A percentile compares a stretch with the other conserved stretches of the same genome.
Conservation (phyloP, 1,140 invertebrate species). For the Drosophila pachea region DNA sequence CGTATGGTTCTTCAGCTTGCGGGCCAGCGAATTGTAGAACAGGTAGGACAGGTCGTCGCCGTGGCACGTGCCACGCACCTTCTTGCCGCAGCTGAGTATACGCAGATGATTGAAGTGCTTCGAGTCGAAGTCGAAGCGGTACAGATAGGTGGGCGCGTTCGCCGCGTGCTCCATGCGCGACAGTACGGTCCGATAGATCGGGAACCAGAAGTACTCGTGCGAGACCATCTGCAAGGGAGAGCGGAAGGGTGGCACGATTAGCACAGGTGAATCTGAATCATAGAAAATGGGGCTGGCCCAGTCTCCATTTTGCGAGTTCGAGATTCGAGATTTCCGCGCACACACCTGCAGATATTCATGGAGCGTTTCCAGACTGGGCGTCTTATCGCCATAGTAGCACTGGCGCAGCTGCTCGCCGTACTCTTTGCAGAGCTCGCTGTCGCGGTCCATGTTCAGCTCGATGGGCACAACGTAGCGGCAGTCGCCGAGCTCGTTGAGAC, state of each 20-base stretch:
- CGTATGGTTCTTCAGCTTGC: slow-evolving; percentile 76
- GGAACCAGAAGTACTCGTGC: slow-evolving; percentile 79
- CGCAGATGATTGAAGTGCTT: slow-evolving; percentile 75
- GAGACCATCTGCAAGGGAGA: slow-evolving; percentile 66
- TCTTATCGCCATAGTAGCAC: slow-evolving; percentile 71
- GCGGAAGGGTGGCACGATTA: slow-evolving; percentile 9
- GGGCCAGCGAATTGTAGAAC: slow-evolving; percentile 80
- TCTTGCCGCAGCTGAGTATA: slow-evolving; percentile 78
- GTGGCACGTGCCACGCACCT: slow-evolving; percentile 80
- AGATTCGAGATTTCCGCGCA: too few relatives aligned
- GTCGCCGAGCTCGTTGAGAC: slow-evolving; percentile 71
- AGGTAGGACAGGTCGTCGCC: slow-evolving; percentile 84
- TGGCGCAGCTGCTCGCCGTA: slow-evolving; percentile 67
- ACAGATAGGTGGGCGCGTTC: slow-evolving; percentile 79
- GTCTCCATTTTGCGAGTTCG: too few relatives aligned
- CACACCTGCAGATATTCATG: slow-evolving; percentile 72
- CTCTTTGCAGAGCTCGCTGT: slow-evolving; percentile 69
- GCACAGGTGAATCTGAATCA: too few relatives aligned
- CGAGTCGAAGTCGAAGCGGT: slow-evolving; percentile 79
- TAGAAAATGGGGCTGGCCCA: too few relatives aligned
- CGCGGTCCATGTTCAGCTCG: slow-evolving; percentile 70
- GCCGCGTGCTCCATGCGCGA: slow-evolving; percentile 71
- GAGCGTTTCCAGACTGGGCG: slow-evolving; percentile 70
- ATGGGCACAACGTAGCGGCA: slow-evolving; percentile 73
- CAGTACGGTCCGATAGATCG: slow-evolving; percentile 78